Percentiles rank a stretch among this genome's conserved stretches.
These are phyloP conservation scores for Cyphotilapia sp. DNA, from an alignment of 2,113 vertebrate genomes.

Conservation along the genomic window DNA sequence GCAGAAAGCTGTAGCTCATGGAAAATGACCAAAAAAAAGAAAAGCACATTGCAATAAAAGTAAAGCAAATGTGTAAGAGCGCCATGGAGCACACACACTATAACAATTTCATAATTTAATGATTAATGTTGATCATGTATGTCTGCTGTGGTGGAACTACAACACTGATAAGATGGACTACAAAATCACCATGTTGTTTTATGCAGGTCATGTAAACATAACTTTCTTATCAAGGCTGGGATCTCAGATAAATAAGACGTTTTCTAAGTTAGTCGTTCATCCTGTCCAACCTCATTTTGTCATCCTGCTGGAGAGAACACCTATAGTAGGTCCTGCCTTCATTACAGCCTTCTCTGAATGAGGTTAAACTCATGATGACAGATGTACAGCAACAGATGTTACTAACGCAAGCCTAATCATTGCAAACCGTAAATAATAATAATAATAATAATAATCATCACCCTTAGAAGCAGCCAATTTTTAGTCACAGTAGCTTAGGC, in stretches of 20 bases:
- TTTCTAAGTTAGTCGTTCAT: not conserved
- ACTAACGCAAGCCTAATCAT: fast-evolving
- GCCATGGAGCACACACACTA: not conserved
- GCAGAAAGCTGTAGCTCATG: not conserved
- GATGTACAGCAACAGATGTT: not conserved
- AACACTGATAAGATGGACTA: not conserved
- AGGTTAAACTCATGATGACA: not conserved
- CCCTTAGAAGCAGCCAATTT: not conserved
- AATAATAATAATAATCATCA: not conserved
- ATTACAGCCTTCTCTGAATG: not conserved
- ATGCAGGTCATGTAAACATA: not conserved
- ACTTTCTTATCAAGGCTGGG: not conserved
- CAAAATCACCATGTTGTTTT: not conserved
- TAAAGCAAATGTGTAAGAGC: fast-evolving
- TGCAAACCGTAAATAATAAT: fast-evolving
- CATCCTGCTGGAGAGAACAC: not conserved
- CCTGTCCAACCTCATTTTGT: not conserved
- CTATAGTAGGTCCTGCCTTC: not conserved
- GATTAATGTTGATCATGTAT: not conserved
- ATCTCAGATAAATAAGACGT: not conserved
- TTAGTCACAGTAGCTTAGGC: not conserved
- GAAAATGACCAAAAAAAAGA: not conserved
- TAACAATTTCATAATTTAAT: not conserved
- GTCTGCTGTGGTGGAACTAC: not conserved
- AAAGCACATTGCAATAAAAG: not conserved